Evolutionary conservation across 1,140 invertebrate species (phyloP), one percentile per base, ranked within the genome.

Genomic region (Lepidostoma basale): DNA sequence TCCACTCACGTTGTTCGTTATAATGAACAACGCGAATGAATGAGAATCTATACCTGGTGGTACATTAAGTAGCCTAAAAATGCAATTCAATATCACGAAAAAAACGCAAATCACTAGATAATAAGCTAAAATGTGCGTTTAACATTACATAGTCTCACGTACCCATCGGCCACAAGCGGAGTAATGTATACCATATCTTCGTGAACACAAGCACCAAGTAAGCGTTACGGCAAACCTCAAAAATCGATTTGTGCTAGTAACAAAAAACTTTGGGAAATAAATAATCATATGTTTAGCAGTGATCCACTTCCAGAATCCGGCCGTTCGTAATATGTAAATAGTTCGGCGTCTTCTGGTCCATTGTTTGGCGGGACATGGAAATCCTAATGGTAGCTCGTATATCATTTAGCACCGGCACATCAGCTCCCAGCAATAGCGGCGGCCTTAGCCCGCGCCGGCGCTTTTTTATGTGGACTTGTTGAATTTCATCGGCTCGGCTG

Each of bases 211-310:
- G 26, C 25, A 56, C 14, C 14, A 22, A 9, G 14, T n/a, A 30
- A n/a, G 28, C 14, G 25, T 56, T 56, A 56, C 52, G 52, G 52
- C 30, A 56, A 56, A 56, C 52, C 52, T 56, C 52, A 56, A 56
- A 30, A 56, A 56, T 56, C 52, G 52, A 56, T 56, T 33, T 56
- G 14, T 6, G 52, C 16, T n/a, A 16, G 23, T 49, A 14, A 56
- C 52, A 56, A 56, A 56, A 33, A 30, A 56, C 52, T 3, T 18
- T 8, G 8, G 9, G 52, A 56, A 56, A 56, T 56, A 36, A 30
- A 28, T 33, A 56, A 36, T 56, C 30, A 56, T 56, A 36, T 36
- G 28, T 56, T 56, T 56, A 22, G 52, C 16, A 18, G n/a, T 39
- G 30, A 36, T 56, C 20, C 3, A 47, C 4, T 20, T 49, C 30